These are phyloP conservation scores for Drosophila rubida DNA, from an alignment of 2,888 invertebrate species.

Conservation along the genomic window DNA sequence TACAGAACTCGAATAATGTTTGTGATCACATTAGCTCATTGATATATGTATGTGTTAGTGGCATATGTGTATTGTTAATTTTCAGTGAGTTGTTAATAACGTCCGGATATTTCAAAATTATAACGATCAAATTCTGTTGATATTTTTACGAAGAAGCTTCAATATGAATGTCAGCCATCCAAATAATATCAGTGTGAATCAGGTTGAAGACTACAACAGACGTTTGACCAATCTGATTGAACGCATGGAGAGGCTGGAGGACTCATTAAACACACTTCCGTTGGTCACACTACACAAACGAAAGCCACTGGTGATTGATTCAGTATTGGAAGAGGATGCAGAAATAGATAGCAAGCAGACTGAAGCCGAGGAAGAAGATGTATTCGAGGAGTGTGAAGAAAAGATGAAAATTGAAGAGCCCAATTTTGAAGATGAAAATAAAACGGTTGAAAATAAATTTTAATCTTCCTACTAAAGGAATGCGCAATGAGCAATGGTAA, in stretches of 20 bases:
- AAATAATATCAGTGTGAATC: neutral
- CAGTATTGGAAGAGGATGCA: neutral
- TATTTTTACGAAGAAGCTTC: neutral
- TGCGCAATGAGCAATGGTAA: slow-evolving; percentile 7
- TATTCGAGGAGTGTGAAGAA: neutral
- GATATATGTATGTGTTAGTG: neutral
- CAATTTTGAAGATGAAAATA: neutral
- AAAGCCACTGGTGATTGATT: neutral
- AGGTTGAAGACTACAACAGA: slow-evolving; percentile 28
- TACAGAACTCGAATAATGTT: neutral
- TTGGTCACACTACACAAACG: neutral
- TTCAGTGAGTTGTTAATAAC: neutral
- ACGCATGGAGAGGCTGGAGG: slow-evolving; percentile 29
- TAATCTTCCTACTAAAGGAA: too few relatives aligned
- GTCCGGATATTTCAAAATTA: neutral
- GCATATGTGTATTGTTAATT: neutral
- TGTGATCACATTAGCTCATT: neutral
- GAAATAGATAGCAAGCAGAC: neutral
- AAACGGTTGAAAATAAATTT: neutral
- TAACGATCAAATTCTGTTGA: neutral
- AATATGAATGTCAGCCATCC: slow-evolving; percentile 8
- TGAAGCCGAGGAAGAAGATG: neutral
- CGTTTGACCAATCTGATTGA: slow-evolving; percentile 22
- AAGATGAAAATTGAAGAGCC: neutral
- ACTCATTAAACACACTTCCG: slow-evolving; percentile 12